Evolutionary conservation across 2,888 invertebrate genomes (phyloP), one percentile per base, ranked within the genome.

Genomic region (Aradus depressus): DNA sequence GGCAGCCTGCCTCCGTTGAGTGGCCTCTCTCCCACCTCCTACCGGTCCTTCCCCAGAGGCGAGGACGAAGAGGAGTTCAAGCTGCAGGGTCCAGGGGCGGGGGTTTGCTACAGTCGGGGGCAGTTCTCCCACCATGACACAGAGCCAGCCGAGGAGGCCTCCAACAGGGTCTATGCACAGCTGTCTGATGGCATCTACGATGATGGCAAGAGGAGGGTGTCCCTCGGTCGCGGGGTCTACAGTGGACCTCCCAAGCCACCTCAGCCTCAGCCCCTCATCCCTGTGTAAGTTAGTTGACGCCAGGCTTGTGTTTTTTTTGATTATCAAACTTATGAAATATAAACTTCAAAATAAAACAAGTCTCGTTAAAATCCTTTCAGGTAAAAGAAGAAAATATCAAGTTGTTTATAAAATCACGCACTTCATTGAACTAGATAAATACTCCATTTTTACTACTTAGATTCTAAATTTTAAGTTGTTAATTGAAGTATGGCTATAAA

Each of bases 1-100:
- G 48, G 48, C 19, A 23, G 28, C 16, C 28, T 48, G 16, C 48
- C 48, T 23, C 48, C 48, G 3, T 38, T 48, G 48, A 37, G 14
- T 28, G 48, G 48, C 4, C 14, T 23, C 26, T 28, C 48, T 25
- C 48, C 48, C n/a, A 48, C 21, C 6, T 10, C 10, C n/a, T 25
- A 26, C 18, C 37, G 18, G 18, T 28, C 44, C 8, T 3, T 21
- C 22, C n/a, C n/a, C n/a, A 18, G 32, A n/a, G 6, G 19, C 4
- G 14, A 19, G 4, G 35, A 28, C 6, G 47, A 47, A 37, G 25
- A 16, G 18, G 37, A 25, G 2, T 23, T 34, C 18, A 28, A 38
- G 23, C 41, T 34, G 19, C 23, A 21, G 21, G 28, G n/a, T 22
- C 23, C 31, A 6, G 18, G 19, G 4, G 4, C 5, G 12, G 41